These are phyloP conservation scores for Hirtodrosophila cameraria DNA, from an alignment of 2,888 invertebrate genomes.

Conservation along the genomic window DNA sequence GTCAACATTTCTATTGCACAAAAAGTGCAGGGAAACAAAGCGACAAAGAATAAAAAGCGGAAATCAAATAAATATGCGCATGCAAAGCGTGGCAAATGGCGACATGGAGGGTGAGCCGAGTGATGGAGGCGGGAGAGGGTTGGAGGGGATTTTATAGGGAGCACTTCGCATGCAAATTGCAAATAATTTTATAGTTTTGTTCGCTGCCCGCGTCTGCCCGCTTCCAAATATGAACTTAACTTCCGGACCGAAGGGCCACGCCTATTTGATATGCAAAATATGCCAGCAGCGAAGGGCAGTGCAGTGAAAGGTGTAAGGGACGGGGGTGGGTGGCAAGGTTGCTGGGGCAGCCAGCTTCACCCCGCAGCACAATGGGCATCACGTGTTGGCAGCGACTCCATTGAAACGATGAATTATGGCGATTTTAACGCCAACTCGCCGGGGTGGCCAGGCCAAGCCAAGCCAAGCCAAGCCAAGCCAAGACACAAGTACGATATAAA, in stretches of 20 bases:
- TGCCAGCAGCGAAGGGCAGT: neutral
- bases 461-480: conserved; percentile 44
- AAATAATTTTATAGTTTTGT: conserved; percentile 57
- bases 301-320: too few species aligned
- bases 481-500: conserved; percentile 43
- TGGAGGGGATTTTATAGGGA: conserved; percentile 16
- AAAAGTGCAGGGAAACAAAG: conserved; percentile 1
- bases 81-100: conserved; percentile 40
- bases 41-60: conserved; percentile 23
- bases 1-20: conserved; percentile 68
- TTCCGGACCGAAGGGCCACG: conserved; percentile 49
- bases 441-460: conserved; percentile 36
- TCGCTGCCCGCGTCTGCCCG: conserved; percentile 50
- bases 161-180: conserved; percentile 65
- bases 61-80: conserved; percentile 63
- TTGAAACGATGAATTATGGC: conserved; percentile 77
- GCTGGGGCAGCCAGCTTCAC: neutral
- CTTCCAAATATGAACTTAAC: conserved; percentile 61
- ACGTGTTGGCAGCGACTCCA: conserved; percentile 54
- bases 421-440: conserved; percentile 71
- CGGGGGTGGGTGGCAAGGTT: neutral
- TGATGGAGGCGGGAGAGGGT: neutral
- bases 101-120: neutral
- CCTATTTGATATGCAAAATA: conserved; percentile 50
- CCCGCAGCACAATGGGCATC: conserved; percentile 33